Conservation (phyloP, 2,888 invertebrate genomes). For the Tiliacea citrago region DNA sequence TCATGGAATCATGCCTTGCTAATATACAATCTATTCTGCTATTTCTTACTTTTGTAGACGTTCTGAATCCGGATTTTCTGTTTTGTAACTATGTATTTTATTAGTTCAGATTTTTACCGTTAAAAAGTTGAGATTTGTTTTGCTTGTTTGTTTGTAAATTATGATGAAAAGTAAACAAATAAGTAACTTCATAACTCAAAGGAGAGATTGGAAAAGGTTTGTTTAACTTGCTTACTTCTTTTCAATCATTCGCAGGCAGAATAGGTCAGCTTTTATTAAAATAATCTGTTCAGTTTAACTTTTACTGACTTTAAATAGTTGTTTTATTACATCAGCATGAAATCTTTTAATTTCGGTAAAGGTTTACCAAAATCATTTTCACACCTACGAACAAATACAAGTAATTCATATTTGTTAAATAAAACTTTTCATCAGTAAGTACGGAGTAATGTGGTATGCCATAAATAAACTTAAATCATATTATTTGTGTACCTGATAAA, state of each 20-base stretch:
- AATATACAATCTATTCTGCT: slow-evolving; percentile 66
- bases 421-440: neutral
- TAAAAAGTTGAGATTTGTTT: slow-evolving; percentile 4
- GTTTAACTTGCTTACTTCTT: neutral
- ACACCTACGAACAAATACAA: neutral
- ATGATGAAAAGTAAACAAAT: neutral
- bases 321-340: neutral
- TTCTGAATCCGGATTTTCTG: slow-evolving; percentile 45
- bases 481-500: slow-evolving; percentile 30
- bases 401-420: neutral
- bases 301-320: neutral
- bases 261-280: neutral
- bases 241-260: neutral
- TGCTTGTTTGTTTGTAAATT: neutral
- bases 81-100: slow-evolving; percentile 35
- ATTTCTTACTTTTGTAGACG: slow-evolving; percentile 63
- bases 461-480: slow-evolving; percentile 22
- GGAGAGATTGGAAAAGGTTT: neutral
- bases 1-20: slow-evolving; percentile 64
- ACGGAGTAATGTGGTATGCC: neutral
- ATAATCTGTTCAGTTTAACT: neutral
- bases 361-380: neutral
- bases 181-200: neutral
- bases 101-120: slow-evolving; percentile 10
- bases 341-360: neutral